Conservation (phyloP, 2,888 invertebrate species). For the Cistogaster globosa region DNA sequence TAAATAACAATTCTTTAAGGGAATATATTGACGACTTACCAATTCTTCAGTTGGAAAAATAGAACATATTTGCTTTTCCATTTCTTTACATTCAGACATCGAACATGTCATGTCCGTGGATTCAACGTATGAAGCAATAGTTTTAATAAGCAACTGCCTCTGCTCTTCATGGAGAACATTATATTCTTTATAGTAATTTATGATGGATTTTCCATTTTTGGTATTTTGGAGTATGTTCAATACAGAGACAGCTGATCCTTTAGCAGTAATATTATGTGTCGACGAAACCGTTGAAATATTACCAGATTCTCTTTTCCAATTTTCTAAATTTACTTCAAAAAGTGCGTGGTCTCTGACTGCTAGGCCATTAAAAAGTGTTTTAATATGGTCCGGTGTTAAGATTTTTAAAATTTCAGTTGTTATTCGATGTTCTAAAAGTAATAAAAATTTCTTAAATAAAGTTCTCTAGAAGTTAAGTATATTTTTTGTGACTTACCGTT, state of each 20-base stretch:
- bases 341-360: not conserved
- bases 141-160: constrained; percentile 15
- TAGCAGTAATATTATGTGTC: not conserved
- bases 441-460: not conserved
- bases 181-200: constrained; percentile 13
- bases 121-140: constrained; percentile 17
- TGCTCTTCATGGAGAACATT: constrained; percentile 28
- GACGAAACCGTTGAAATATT: not conserved
- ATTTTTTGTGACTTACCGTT: not conserved
- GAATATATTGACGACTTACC: constrained; percentile 1
- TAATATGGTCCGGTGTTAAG: not conserved
- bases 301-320: not conserved
- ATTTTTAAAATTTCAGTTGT: not conserved
- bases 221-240: not conserved
- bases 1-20: not conserved
- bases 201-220: constrained; percentile 14
- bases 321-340: not conserved
- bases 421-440: not conserved
- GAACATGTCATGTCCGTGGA: not conserved
- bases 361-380: not conserved
- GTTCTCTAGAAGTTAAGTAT: not conserved
- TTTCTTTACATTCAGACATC: not conserved
- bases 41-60: constrained; percentile 22
- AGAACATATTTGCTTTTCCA: constrained; percentile 18
- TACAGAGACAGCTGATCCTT: not conserved